Evolutionary conservation across 2,888 invertebrate genomes (phyloP).

Genomic region (Bellardia pandia): DNA sequence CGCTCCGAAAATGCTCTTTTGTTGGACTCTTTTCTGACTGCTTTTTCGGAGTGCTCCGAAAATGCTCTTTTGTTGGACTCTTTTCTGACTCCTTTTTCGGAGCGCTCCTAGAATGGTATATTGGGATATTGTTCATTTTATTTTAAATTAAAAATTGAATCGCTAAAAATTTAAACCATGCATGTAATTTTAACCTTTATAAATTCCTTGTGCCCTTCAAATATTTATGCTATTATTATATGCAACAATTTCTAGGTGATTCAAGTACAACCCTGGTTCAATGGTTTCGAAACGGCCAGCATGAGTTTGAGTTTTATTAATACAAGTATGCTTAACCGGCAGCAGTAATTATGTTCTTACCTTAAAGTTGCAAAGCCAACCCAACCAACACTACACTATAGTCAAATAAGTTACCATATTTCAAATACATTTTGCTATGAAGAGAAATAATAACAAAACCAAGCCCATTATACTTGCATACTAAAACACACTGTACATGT

Average conservation of each 20-base stretch:
- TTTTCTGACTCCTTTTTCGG: no score
- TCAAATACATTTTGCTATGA: not conserved
- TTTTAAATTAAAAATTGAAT: no score
- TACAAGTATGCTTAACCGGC: not conserved
- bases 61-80: no score
- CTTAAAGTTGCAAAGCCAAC: not conserved
- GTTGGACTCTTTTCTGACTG: no score
- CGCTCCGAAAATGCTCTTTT: no score
- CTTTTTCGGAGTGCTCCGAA: no score
- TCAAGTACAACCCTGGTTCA: not conserved
- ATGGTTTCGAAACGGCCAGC: not conserved
- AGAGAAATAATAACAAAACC: constrained; percentile 25
- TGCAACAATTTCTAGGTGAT: not conserved
- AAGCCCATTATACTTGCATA: not conserved
- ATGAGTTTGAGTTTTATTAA: not conserved
- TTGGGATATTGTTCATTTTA: no score
- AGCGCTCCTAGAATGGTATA: no score
- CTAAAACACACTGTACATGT: not conserved
- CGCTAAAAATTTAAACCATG: no score
- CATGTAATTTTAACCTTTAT: not conserved
- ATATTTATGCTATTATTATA: not conserved
- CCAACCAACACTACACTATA: no score
- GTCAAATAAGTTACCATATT: not conserved
- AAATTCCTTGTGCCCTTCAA: not conserved
- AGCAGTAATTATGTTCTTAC: not conserved